Evolutionary conservation across 2,888 invertebrate species (phyloP).

Genomic region (Chrysodeixis includens): DNA sequence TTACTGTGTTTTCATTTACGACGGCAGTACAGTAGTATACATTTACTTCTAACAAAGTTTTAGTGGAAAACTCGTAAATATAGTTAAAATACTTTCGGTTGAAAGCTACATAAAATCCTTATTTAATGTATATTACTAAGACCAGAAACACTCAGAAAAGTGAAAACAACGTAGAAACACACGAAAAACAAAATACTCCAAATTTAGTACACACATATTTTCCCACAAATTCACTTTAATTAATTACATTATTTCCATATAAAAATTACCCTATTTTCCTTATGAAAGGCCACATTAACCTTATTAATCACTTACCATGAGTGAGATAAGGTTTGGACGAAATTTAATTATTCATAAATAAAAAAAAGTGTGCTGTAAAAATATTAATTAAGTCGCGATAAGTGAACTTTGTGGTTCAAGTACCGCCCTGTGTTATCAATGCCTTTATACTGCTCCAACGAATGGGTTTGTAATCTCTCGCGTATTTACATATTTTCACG

Average conservation of each 20-base stretch:
- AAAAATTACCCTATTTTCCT: slow-evolving; percentile 64
- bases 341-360: slow-evolving; percentile 65
- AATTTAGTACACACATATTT: slow-evolving; percentile 32
- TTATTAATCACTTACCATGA: slow-evolving; percentile 65
- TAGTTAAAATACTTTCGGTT: neutral
- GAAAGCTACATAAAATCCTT: neutral
- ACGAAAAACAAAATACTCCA: slow-evolving; percentile 41
- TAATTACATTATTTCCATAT: slow-evolving; percentile 61
- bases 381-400: slow-evolving; percentile 82
- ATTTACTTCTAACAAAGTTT: no score
- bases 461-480: slow-evolving; percentile 48
- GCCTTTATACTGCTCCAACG: slow-evolving; percentile 48
- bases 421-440: slow-evolving; percentile 43
- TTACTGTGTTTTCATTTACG: no score
- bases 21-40: no score
- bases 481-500: slow-evolving; percentile 40
- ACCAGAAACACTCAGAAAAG: neutral
- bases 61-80: neutral
- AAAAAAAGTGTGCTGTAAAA: slow-evolving; percentile 70
- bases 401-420: slow-evolving; percentile 53
- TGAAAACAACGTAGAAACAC: slow-evolving; percentile 6
- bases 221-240: slow-evolving; percentile 56
- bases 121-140: neutral
- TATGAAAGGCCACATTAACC: slow-evolving; percentile 63
- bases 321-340: slow-evolving; percentile 62